Conservation (phyloP, 2,113 vertebrate species). For the Bombycilla garrulus region DNA sequence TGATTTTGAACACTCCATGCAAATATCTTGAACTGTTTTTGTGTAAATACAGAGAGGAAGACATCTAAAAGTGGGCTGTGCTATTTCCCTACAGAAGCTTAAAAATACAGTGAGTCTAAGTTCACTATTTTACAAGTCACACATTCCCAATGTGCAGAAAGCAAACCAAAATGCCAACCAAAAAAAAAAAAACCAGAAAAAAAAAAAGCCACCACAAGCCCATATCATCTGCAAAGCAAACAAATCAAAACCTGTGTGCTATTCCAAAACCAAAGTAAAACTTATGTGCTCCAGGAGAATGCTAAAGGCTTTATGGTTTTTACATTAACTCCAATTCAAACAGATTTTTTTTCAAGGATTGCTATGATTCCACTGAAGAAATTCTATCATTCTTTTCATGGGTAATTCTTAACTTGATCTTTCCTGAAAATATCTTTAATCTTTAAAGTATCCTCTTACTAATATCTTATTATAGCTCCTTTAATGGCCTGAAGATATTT, state of each 20-base stretch:
- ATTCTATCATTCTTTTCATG: not conserved
- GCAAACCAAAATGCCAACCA: not conserved
- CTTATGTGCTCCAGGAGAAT: not conserved
- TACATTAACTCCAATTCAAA: not conserved
- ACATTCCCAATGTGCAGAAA: not conserved
- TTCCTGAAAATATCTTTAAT: not conserved
- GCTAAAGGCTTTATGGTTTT: not conserved
- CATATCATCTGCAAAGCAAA: not conserved
- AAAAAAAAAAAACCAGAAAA: no score
- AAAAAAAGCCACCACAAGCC: not conserved
- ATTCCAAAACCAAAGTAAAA: not conserved
- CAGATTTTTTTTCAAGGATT: not conserved
- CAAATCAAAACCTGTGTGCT: not conserved
- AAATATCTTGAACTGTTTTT: not conserved
- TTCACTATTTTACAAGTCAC: not conserved
- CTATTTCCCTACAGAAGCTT: not conserved
- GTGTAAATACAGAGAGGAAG: not conserved
- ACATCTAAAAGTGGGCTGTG: not conserved
- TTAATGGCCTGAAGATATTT: constrained; percentile 40
- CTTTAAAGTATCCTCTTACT: not conserved
- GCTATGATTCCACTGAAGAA: not conserved
- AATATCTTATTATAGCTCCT: not conserved
- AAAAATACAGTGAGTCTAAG: not conserved
- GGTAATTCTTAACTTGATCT: not conserved
- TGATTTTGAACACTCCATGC: not conserved